phyloP scores from a whole-genome alignment of 2,888 invertebrate genomes.

The Choristoneura rosaceana region DNA sequence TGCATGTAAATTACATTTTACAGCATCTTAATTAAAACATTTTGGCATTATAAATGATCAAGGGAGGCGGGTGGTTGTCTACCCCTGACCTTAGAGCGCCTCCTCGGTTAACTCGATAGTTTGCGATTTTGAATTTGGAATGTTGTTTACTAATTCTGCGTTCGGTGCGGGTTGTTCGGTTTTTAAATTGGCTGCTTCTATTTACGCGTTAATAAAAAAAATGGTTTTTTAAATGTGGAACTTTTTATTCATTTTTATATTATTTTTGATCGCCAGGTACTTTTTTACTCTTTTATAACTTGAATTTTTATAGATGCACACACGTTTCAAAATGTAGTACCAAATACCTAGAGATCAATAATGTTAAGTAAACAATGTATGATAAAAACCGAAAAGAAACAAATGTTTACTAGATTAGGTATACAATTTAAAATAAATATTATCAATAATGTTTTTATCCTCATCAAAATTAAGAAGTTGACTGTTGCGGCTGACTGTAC shows the following conservation, averaged over 20 bases:
- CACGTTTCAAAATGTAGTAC: too few species aligned
- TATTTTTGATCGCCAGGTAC: not conserved
- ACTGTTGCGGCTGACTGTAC: not conserved
- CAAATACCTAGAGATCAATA: too few species aligned
- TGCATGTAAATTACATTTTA: slow-evolving; percentile 87
- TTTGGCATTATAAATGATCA: slow-evolving; percentile 87
- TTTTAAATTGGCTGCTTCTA: slow-evolving; percentile 20
- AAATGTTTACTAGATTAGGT: too few species aligned
- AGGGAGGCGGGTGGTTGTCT: slow-evolving; percentile 70
- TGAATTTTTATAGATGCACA: too few species aligned
- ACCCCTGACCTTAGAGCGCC: slow-evolving; percentile 73
- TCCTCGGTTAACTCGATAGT: slow-evolving; percentile 74
- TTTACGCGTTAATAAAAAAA: slow-evolving; percentile 8
- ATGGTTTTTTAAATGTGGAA: not conserved
- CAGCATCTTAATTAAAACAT: slow-evolving; percentile 87
- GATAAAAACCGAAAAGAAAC: too few species aligned
- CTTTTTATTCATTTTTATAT: not conserved
- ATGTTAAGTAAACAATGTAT: too few species aligned
- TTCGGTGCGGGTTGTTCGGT: slow-evolving; percentile 7
- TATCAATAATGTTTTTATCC: not conserved
- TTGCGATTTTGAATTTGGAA: slow-evolving; percentile 58
- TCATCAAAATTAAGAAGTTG: not conserved
- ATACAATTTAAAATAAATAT: not conserved
- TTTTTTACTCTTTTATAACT: too few species aligned
- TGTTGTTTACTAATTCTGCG: slow-evolving; percentile 27